Base-by-base conservation (phyloP, 2,113 vertebrate species). In the Vireo altiloquus region DNA sequence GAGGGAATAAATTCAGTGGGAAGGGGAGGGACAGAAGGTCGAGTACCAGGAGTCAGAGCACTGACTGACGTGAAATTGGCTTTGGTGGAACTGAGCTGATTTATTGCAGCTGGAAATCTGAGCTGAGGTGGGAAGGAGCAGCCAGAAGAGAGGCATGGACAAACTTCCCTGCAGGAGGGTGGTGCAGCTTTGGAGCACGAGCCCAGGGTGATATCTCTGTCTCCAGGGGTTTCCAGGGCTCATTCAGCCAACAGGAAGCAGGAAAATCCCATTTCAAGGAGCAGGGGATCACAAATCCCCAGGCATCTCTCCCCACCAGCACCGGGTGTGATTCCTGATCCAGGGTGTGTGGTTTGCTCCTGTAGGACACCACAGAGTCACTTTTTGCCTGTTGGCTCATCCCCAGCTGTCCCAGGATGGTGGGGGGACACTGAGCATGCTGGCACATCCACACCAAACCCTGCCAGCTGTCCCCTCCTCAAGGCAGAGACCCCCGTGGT, bases 401-500 rank as follows among this genome's bases (percentile, higher is more conserved):
- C 35, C 44, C 44, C 56, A 79, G 52, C 23, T 9, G 1, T 14
- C 72, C 53, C 57, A 42, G 57, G 40, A 15, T 23, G 28, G 8
- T 11, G 33, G 5, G 22, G 39, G 53, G 21, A 31, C 35, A 49
- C 21, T 4, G 66, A 63, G 40, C 0, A 0, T 3, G 1, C 13
- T 61, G 60, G 12, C 69, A 92, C 33, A 22, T 0, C 19, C 44
- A 49, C 27, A 47, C 18, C 80, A 70, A 37, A 13, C 28, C 6
- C 0, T 11, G 23, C 5, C 46, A 78, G 1, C 20, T n/a, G 30
- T 56, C 44, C 21, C 25, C 25, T 54, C 7, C 17, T 7, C 70
- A 25, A 30, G 61, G 65, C 69, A 60, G 40, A 59, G 64, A 8
- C 27, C n/a, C 15, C 27, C 3, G 0, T 2, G 50, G 15, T 44